Evolutionary conservation across 1,140 invertebrate genomes (phyloP).

Genomic region (Drosophila parvula): DNA sequence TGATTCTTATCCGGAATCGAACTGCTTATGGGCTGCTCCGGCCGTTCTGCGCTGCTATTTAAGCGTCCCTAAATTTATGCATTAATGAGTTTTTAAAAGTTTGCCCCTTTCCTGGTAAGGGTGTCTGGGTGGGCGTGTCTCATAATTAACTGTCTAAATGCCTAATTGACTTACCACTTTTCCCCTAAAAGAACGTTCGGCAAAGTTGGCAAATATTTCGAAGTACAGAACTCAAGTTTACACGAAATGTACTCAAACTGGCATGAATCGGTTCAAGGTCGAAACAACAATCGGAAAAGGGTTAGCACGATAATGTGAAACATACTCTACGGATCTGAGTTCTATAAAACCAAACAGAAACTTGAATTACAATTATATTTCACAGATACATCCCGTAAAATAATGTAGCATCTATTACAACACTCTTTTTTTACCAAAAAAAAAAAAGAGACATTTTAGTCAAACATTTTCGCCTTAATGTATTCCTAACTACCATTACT

Average conservation of each 20-base stretch:
- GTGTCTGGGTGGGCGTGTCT: constrained; percentile 40
- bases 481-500: no score
- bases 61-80: constrained; percentile 66
- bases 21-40: constrained; percentile 31
- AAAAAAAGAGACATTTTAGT: no score
- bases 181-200: neutral
- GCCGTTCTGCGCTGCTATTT: constrained; percentile 42
- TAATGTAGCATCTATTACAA: neutral
- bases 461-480: no score
- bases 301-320: neutral
- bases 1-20: constrained; percentile 2
- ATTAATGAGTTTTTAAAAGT: constrained; percentile 82
- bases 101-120: constrained; percentile 23
- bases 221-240: constrained; percentile 10
- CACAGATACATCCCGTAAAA: neutral
- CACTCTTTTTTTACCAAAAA: no score
- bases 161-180: constrained; percentile 56
- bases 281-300: neutral
- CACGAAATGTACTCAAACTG: constrained; percentile 11
- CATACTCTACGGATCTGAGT: neutral
- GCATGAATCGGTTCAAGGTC: constrained; percentile 12
- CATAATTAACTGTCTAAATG: constrained; percentile 50
- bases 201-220: constrained; percentile 33
- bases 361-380: neutral
- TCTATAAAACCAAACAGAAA: neutral